Percentiles rank a stretch among this genome's conserved stretches.
phyloP scores from a whole-genome alignment of 2,888 invertebrate species.

The Frankliniella intonsa region DNA sequence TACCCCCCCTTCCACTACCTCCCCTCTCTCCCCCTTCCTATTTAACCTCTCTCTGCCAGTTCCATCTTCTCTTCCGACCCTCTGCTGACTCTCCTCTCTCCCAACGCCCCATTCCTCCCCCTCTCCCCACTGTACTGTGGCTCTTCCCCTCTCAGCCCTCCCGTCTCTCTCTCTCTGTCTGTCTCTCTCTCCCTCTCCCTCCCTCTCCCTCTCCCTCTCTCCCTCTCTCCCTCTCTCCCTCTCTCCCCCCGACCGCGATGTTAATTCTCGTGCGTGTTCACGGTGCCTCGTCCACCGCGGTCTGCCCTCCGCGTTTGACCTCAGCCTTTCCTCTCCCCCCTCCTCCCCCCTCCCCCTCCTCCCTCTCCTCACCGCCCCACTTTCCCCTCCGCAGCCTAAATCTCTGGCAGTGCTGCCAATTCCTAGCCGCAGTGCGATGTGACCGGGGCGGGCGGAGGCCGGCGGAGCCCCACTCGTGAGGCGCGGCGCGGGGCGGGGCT shows the following conservation, averaged over 20 bases:
- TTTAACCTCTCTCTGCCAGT: neutral
- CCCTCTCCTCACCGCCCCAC: neutral
- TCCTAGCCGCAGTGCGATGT: no score
- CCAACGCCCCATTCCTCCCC: neutral
- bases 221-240: neutral
- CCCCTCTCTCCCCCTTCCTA: neutral
- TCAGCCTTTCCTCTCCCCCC: neutral
- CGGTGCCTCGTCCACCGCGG: neutral
- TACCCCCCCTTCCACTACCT: neutral
- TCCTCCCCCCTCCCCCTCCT: neutral
- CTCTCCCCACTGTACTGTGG: neutral
- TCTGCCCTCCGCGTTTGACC: neutral
- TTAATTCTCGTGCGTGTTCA: neutral
- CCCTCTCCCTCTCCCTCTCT: neutral
- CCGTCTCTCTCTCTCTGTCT: conserved; percentile 1
- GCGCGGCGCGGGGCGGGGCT: no score
- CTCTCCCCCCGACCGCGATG: neutral
- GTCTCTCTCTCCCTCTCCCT: neutral
- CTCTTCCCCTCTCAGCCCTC: neutral
- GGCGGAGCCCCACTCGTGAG: no score
- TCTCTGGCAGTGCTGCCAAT: no score
- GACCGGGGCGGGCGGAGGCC: no score
- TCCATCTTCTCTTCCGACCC: neutral
- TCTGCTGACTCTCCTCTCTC: neutral
- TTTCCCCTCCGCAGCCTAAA: neutral